Percentiles rank a stretch among this genome's conserved stretches.
phyloP scores from a whole-genome alignment of 2,113 vertebrate genomes.

The Silurus meridionalis region DNA sequence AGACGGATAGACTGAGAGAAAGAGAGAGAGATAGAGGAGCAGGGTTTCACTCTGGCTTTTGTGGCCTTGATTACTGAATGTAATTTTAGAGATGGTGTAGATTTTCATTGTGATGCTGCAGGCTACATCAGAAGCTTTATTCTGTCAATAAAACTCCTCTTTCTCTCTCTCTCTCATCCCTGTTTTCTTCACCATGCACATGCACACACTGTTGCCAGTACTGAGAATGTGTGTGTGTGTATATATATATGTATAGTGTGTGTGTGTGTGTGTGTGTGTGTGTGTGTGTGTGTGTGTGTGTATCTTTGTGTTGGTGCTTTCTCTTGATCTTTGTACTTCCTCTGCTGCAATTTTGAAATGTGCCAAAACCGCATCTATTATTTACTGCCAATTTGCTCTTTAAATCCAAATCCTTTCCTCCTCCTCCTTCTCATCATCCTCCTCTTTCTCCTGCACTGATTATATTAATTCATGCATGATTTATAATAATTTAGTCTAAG shows the following conservation, averaged over 20 bases:
- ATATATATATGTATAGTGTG: too few relatives aligned
- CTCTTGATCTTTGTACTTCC: constrained; percentile 75
- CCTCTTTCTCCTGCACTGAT: background rate
- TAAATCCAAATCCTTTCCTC: constrained; percentile 59
- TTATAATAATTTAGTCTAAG: constrained; percentile 25
- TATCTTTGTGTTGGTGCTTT: constrained; percentile 63
- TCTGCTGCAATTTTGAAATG: constrained; percentile 73
- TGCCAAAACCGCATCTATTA: constrained; percentile 77
- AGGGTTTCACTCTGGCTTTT: constrained; percentile 37
- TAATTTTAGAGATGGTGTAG: constrained; percentile 78
- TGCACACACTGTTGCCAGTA: constrained; percentile 52
- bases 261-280: constrained; percentile 48
- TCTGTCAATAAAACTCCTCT: constrained; percentile 67
- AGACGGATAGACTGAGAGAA: background rate
- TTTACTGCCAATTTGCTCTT: constrained; percentile 78
- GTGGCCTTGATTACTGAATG: constrained; percentile 55
- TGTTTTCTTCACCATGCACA: background rate
- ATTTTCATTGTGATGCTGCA: constrained; percentile 73
- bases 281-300: constrained; percentile 45
- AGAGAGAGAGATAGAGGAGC: background rate
- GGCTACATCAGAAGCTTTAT: constrained; percentile 73
- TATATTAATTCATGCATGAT: constrained; percentile 32
- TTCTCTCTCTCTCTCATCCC: background rate
- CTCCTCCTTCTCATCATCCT: constrained; percentile 18
- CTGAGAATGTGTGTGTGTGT: constrained; percentile 56